Evolutionary conservation across 2,797 vertebrate genomes (phyloP).

Genomic region (Neopelma chrysocephalum): DNA sequence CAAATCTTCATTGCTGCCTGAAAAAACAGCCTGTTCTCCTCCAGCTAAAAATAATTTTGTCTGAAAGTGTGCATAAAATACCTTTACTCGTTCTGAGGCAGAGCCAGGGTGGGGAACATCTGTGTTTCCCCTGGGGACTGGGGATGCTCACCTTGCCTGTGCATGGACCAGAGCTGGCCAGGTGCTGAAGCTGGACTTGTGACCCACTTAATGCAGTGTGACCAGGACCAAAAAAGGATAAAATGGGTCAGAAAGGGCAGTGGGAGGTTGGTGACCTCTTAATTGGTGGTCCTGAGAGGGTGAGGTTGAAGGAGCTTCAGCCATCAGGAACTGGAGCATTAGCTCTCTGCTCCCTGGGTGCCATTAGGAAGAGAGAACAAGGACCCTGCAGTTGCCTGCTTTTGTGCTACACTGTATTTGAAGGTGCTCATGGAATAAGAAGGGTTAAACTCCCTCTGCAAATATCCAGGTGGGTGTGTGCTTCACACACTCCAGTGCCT

Average conservation of each 20-base stretch:
- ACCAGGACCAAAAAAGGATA: not conserved
- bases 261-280: not conserved
- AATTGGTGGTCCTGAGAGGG: not conserved
- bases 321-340: not conserved
- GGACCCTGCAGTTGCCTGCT: not conserved
- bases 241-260: not conserved
- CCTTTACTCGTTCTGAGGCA: not conserved
- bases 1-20: conserved; percentile 17
- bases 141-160: not conserved
- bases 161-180: not conserved
- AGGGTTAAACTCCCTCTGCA: conserved; percentile 35
- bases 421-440: not conserved
- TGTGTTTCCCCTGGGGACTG: not conserved
- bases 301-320: not conserved
- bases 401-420: not conserved
- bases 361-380: not conserved
- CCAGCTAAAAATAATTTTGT: conserved; percentile 21
- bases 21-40: conserved; percentile 29
- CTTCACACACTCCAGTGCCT: not conserved
- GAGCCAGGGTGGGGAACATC: not conserved
- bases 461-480: conserved; percentile 30
- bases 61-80: not conserved
- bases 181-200: not conserved
- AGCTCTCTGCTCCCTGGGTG: not conserved
- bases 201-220: not conserved